phyloP scores from a whole-genome alignment of 2,888 invertebrate genomes.

The Orthosia cruda region DNA sequence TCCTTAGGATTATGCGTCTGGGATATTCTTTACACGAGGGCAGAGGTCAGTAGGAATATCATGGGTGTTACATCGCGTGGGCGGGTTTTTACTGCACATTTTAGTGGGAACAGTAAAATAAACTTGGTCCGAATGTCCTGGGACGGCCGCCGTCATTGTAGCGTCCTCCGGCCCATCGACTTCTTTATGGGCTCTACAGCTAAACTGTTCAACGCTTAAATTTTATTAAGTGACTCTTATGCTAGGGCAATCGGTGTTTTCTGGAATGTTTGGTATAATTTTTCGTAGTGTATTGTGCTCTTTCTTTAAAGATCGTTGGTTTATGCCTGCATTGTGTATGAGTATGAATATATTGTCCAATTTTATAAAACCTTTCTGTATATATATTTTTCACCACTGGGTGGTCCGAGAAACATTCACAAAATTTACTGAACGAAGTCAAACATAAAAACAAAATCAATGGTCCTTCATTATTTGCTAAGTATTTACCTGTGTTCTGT shows the following conservation, averaged over 20 bases:
- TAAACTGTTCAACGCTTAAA: constrained; percentile 83
- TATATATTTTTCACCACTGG: neutral
- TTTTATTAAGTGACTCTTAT: constrained; percentile 80
- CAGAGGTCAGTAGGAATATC: constrained; percentile 88
- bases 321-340: constrained; percentile 15
- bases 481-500: neutral
- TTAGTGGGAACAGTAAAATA: constrained; percentile 88
- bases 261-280: constrained; percentile 63
- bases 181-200: constrained; percentile 83
- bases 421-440: neutral
- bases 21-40: constrained; percentile 82
- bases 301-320: constrained; percentile 26
- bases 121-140: constrained; percentile 85
- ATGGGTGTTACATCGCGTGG: constrained; percentile 86
- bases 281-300: constrained; percentile 54
- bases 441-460: constrained; percentile 2
- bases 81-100: constrained; percentile 89
- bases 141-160: constrained; percentile 84
- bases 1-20: constrained; percentile 71
- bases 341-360: constrained; percentile 9
- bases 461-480: neutral
- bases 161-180: constrained; percentile 76
- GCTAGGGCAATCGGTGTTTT: constrained; percentile 64
- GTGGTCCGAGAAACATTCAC: constrained; percentile 10
- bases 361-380: constrained; percentile 60